Conservation (phyloP, 2,888 invertebrate species). For the Drosophila ochracea region DNA sequence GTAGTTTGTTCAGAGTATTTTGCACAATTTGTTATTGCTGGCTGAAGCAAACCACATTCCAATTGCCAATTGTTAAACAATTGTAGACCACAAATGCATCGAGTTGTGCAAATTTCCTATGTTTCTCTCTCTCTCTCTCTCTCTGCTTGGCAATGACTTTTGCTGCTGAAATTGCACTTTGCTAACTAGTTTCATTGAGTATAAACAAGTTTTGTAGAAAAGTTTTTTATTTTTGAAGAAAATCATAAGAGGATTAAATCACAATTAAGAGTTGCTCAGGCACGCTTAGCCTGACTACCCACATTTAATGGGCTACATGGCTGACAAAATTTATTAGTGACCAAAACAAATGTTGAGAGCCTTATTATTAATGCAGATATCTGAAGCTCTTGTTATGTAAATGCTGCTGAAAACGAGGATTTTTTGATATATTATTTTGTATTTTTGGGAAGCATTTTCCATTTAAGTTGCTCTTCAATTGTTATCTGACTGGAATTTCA, state of each 20-base stretch:
- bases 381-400: not conserved
- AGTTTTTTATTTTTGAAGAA: not conserved
- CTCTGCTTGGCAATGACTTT: constrained; percentile 5
- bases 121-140: not conserved
- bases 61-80: constrained; percentile 35
- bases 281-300: not conserved
- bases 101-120: constrained; percentile 46
- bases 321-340: not conserved
- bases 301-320: not conserved
- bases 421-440: not conserved
- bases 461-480: constrained; percentile 19
- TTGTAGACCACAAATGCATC: constrained; percentile 38
- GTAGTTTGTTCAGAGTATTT: constrained; percentile 28
- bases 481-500: constrained; percentile 18
- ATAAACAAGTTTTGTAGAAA: not conserved
- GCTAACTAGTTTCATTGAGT: not conserved
- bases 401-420: not conserved
- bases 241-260: not conserved
- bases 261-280: not conserved
- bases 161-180: constrained; percentile 12
- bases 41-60: constrained; percentile 14
- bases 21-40: constrained; percentile 30
- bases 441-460: not conserved
- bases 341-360: not conserved
- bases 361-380: constrained; percentile 6